Evolutionary conservation across 2,888 invertebrate species (phyloP).

Genomic region (Cinara cedri): DNA sequence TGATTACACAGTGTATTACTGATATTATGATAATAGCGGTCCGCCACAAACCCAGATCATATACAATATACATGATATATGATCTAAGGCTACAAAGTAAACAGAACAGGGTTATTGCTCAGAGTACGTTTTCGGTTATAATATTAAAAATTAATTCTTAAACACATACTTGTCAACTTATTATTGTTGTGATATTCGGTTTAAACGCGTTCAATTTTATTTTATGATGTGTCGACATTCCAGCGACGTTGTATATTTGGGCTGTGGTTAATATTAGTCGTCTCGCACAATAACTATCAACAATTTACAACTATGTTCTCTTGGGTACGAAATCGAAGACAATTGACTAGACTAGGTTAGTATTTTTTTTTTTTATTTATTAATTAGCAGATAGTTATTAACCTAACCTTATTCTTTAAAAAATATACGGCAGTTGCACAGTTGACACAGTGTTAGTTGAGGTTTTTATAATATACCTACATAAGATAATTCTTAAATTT

Average conservation of each 20-base stretch:
- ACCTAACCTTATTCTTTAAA: no score
- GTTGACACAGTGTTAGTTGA: background rate
- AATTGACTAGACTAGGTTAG: constrained; percentile 52
- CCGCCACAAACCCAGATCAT: background rate
- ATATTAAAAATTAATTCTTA: constrained; percentile 2
- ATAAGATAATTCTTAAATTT: background rate
- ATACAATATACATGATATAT: no score
- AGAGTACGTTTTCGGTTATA: background rate
- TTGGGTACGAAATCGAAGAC: constrained; percentile 45
- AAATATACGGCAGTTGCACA: background rate
- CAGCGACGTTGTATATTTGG: constrained; percentile 1
- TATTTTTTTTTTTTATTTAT: no score
- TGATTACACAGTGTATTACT: background rate
- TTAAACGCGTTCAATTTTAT: background rate
- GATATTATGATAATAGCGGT: background rate
- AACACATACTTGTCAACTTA: background rate
- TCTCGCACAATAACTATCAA: background rate
- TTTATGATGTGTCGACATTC: constrained; percentile 7
- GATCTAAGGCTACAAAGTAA: no score
- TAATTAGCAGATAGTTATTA: no score
- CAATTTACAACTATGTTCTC: constrained; percentile 30
- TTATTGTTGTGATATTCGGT: background rate
- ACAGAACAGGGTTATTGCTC: background rate
- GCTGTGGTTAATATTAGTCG: constrained; percentile 32
- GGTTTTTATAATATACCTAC: background rate